phyloP scores from a whole-genome alignment of 2,888 invertebrate genomes.

The Molorchus minor region DNA sequence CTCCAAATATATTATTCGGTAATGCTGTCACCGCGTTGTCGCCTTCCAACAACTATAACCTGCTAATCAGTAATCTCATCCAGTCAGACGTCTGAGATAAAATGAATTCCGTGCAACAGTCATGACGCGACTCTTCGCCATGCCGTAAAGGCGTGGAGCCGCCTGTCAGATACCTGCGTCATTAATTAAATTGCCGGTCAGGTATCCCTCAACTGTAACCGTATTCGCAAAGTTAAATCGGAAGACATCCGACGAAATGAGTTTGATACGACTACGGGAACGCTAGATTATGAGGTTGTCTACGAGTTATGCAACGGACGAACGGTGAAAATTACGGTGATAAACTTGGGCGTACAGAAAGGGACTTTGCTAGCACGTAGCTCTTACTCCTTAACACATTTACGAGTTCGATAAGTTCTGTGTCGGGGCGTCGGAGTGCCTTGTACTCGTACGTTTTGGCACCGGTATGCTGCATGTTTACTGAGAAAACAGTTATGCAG shows the following conservation, averaged over 20 bases:
- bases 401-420: constrained; percentile 39
- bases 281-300: constrained; percentile 31
- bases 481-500: too few species aligned
- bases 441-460: neutral
- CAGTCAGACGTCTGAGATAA: neutral
- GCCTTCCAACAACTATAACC: neutral
- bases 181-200: constrained; percentile 21
- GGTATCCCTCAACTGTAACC: constrained; percentile 20
- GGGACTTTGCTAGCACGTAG: constrained; percentile 38
- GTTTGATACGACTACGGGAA: constrained; percentile 19
- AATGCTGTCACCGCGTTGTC: too few species aligned
- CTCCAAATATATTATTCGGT: neutral
- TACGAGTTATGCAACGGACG: constrained; percentile 31
- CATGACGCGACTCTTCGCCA: constrained; percentile 2
- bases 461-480: neutral
- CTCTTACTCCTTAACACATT: constrained; percentile 36
- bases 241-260: constrained; percentile 13
- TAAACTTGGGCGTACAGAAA: constrained; percentile 35
- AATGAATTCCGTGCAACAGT: constrained; percentile 5
- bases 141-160: neutral
- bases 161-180: constrained; percentile 1
- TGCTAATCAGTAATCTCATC: too few species aligned
- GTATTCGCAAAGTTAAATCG: constrained; percentile 24
- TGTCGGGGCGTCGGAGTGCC: neutral
- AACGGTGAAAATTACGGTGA: constrained; percentile 37